Evolutionary conservation across 2,797 vertebrate species (phyloP).

Genomic region (Denticeps clupeoides): DNA sequence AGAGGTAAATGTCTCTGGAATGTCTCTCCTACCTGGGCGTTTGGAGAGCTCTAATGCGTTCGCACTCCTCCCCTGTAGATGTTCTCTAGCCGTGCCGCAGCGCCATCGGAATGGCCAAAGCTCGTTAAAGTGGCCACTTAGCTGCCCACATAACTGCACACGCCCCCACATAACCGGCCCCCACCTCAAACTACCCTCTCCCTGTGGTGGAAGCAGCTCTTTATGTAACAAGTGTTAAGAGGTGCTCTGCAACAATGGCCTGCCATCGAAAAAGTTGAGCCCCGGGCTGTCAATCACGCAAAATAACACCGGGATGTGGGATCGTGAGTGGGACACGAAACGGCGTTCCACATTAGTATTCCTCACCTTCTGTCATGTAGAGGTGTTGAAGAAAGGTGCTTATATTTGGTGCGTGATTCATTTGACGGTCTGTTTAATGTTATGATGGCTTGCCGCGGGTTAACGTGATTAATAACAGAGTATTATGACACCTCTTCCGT

Average conservation of each 20-base stretch:
- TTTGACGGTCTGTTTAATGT: background rate
- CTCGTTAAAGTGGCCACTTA: constrained; percentile 21
- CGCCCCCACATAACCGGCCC: constrained; percentile 9
- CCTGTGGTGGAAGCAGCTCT: constrained; percentile 15
- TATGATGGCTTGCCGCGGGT: constrained; percentile 6
- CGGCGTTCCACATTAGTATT: constrained; percentile 1
- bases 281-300: constrained; percentile 9
- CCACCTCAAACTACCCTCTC: constrained; percentile 3
- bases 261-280: constrained; percentile 6
- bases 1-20: too few species aligned
- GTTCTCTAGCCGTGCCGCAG: constrained; percentile 11
- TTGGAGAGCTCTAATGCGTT: constrained; percentile 9
- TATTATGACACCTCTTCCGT: constrained; percentile 6
- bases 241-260: constrained; percentile 14
- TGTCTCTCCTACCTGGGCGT: too few species aligned
- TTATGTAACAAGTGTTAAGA: constrained; percentile 17
- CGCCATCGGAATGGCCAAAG: constrained; percentile 13
- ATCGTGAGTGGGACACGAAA: background rate
- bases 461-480: constrained; percentile 11
- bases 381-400: background rate
- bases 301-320: background rate
- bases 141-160: background rate
- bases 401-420: background rate
- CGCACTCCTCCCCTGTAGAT: constrained; percentile 3
- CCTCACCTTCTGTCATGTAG: too few species aligned